Percentiles rank a stretch among this genome's conserved stretches.
phyloP scores from a whole-genome alignment of 2,888 invertebrate genomes.

The Timema cristinae region DNA sequence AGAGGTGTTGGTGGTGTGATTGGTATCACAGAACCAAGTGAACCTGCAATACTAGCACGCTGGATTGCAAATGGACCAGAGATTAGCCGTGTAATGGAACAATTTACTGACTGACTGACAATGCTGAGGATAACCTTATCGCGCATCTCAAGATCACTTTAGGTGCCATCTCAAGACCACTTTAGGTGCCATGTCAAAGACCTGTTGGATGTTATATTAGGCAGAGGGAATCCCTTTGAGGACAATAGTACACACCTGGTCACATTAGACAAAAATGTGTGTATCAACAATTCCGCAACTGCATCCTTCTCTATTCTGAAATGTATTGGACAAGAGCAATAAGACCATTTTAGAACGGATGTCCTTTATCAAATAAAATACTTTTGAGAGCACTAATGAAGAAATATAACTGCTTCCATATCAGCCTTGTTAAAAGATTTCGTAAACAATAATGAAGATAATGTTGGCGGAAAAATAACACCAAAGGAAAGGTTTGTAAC shows the following conservation, averaged over 20 bases:
- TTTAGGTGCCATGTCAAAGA: not conserved
- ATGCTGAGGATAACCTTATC: not conserved
- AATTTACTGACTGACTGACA: not conserved
- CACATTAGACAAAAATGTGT: not conserved
- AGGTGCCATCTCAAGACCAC: not conserved
- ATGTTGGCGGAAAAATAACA: too few species aligned
- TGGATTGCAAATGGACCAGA: slow-evolving; percentile 11
- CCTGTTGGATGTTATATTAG: not conserved
- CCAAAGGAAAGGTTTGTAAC: too few species aligned
- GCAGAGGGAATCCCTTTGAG: not conserved
- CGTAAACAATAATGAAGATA: too few species aligned
- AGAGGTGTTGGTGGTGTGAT: slow-evolving; percentile 1
- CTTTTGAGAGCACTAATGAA: not conserved
- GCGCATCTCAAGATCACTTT: not conserved
- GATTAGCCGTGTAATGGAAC: not conserved
- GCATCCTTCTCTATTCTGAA: not conserved
- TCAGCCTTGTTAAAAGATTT: too few species aligned
- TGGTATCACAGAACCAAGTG: not conserved
- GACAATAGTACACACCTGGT: not conserved
- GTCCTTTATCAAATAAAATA: slow-evolving; percentile 4
- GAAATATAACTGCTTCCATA: not conserved
- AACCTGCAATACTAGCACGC: not conserved
- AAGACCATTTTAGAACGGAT: not conserved
- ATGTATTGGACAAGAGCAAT: slow-evolving; percentile 8
- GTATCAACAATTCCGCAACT: not conserved